Conservation (phyloP, 2,797 vertebrate genomes). For the Leucoraja ocellata region DNA sequence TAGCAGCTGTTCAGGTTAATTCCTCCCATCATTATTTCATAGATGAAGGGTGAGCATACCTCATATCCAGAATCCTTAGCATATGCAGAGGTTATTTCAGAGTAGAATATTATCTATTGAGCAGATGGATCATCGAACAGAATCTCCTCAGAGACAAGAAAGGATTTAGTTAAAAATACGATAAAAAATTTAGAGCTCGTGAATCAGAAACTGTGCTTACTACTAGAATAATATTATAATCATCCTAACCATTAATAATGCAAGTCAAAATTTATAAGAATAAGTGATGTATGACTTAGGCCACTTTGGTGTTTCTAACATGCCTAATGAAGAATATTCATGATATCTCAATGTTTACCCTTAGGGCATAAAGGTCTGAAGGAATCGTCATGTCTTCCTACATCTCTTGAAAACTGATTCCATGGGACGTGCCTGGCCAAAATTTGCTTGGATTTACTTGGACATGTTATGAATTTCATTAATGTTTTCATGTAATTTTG, state of each 20-base stretch:
- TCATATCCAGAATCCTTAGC: constrained; percentile 28
- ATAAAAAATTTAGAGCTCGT: not conserved
- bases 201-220: not conserved
- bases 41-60: not conserved
- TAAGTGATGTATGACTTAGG: not conserved
- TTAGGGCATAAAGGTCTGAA: not conserved
- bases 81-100: constrained; percentile 18
- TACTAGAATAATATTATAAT: not conserved
- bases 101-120: not conserved
- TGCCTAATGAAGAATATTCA: not conserved
- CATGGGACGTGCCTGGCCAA: not conserved
- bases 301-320: not conserved
- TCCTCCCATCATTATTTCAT: constrained; percentile 27
- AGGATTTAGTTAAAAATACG: not conserved
- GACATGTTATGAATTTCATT: not conserved
- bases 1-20: constrained; percentile 24
- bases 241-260: not conserved
- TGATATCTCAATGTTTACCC: not conserved
- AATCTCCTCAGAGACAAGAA: not conserved
- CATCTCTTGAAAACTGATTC: not conserved
- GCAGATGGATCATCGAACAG: not conserved
- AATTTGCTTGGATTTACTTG: not conserved
- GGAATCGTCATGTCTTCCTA: not conserved
- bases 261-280: not conserved
- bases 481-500: not conserved